A percentile compares a stretch with the other conserved stretches of the same genome.
Evolutionary conservation across 2,113 vertebrate species (phyloP).

Genomic region (Prolemur simus): DNA sequence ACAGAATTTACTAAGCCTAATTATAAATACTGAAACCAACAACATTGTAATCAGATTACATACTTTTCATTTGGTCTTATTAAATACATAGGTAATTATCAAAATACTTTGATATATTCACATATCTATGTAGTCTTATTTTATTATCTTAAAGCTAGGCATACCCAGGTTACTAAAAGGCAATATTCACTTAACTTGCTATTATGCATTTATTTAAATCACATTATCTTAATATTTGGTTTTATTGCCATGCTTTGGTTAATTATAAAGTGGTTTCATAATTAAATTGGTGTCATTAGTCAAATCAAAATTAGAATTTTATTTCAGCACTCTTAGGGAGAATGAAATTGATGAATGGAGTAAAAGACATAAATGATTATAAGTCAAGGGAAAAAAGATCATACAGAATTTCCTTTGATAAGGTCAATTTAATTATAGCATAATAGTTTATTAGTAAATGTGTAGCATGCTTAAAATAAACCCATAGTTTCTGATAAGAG

Average conservation of each 20-base stretch:
- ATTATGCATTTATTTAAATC: constrained; percentile 20
- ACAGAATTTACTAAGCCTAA: constrained; percentile 25
- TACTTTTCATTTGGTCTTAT: constrained; percentile 38
- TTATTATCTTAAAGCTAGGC: constrained; percentile 50
- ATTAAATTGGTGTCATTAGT: constrained; percentile 17
- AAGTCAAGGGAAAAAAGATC: constrained; percentile 39
- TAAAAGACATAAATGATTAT: constrained; percentile 44
- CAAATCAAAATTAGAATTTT: neutral
- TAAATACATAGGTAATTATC: constrained; percentile 20
- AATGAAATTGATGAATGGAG: constrained; percentile 35
- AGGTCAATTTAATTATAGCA: constrained; percentile 35
- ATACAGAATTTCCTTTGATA: constrained; percentile 41
- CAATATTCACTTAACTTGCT: constrained; percentile 40
- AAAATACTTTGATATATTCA: constrained; percentile 36
- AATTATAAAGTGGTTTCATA: constrained; percentile 33
- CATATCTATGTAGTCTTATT: neutral
- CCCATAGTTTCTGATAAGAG: neutral
- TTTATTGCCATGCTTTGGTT: constrained; percentile 58
- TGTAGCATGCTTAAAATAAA: neutral
- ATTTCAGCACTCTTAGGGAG: constrained; percentile 12
- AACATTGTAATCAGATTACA: constrained; percentile 15
- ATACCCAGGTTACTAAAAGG: constrained; percentile 3
- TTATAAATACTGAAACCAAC: constrained; percentile 37
- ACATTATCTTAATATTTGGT: constrained; percentile 26
- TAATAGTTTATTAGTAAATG: neutral